Base-by-base conservation (phyloP, 2,113 vertebrate genomes). In the Callaeas wilsoni region DNA sequence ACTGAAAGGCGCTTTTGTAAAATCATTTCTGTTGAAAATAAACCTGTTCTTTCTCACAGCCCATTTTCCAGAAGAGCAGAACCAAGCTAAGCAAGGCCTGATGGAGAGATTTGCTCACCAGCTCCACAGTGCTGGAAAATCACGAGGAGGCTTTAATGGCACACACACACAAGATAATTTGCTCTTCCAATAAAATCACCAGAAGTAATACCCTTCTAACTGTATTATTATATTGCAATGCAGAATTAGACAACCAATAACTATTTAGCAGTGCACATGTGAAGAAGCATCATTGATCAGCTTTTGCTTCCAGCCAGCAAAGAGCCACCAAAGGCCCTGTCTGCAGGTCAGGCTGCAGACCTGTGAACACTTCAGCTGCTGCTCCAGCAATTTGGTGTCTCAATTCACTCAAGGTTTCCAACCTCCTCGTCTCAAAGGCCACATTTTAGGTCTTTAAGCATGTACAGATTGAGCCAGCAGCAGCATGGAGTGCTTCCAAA, bases 41-140 rank as follows among this genome's bases (percentile, higher is more conserved):
- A 76, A 30, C 9, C 17, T 44, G 9, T 23, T 73, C 25, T 69
- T 73, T 50, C 23, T 55, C 56, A 60, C 15, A 83, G 50, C 19
- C 32, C 12, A 32, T 47, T 56, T 84, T 41, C 55, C 33, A 56
- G 41, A 7, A 50, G 29, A 23, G 39, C 8, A 77, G 41, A 21
- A 67, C 9, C 33, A 39, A 62, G 21, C 29, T 23, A 26, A 84
- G 33, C 26, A 42, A 78, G 27, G 35, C 26, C 73, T 62, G 41
- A n/a, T 0, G 0, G 11, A 41, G 44, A 60, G 44, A 47, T 39
- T 22, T 1, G 1, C 69, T 65, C 46, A 30, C n/a, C 33, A 55
- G 50, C 14, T 65, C 83, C 49, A 41, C 15, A 13, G 14, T 25
- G 6, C 44, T 78, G 56, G 42, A 76, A 87, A 87, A 78, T 4